phyloP scores from a whole-genome alignment of 2,113 vertebrate genomes.

The Patagioenas fasciata region DNA sequence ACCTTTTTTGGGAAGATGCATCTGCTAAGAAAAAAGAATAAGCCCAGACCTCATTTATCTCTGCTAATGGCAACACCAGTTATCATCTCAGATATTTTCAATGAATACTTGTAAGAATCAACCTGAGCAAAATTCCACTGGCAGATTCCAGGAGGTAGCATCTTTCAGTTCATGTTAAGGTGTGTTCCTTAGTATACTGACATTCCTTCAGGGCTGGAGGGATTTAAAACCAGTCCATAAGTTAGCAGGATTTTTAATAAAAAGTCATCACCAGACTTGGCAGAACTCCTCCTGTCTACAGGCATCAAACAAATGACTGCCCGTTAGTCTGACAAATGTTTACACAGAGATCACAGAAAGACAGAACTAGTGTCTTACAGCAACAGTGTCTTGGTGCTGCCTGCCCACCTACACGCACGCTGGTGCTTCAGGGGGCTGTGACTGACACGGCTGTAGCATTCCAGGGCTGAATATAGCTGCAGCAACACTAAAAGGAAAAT shows the following conservation, averaged over 20 bases:
- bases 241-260: not conserved
- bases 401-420: not conserved
- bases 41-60: not conserved
- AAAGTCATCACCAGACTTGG: not conserved
- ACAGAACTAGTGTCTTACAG: not conserved
- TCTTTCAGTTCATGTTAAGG: not conserved
- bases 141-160: not conserved
- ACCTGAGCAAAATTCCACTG: not conserved
- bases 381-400: not conserved
- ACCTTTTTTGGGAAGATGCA: not conserved
- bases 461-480: constrained; percentile 37
- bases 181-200: not conserved
- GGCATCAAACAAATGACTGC: not conserved
- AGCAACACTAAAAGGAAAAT: constrained; percentile 42
- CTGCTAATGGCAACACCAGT: not conserved
- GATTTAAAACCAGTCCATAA: not conserved
- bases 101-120: not conserved
- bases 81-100: not conserved
- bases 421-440: not conserved
- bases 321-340: not conserved
- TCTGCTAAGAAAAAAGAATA: not conserved
- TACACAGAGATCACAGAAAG: not conserved
- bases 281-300: not conserved
- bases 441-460: not conserved
- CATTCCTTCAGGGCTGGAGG: not conserved